Evolutionary conservation across 2,797 vertebrate species (phyloP).

Genomic region (Menidia menidia): DNA sequence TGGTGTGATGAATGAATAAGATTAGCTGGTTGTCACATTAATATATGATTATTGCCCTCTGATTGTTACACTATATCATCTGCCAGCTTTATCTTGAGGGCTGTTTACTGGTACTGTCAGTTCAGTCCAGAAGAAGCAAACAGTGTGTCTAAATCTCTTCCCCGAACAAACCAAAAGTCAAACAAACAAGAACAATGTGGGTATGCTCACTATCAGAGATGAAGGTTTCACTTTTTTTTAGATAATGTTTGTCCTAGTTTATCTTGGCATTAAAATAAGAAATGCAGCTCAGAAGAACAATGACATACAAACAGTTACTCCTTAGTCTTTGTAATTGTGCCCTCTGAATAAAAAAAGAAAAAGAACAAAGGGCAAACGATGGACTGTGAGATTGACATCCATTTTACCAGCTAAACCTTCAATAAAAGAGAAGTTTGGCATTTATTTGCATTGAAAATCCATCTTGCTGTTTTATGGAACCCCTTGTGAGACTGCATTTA

Average conservation of each 20-base stretch:
- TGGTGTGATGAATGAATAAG: conserved; percentile 11
- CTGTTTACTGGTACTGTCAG: neutral
- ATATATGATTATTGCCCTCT: conserved; percentile 18
- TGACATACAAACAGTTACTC: neutral
- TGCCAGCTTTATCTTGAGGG: conserved; percentile 11
- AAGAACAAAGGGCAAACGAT: neutral
- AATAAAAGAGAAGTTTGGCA: neutral
- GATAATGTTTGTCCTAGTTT: neutral
- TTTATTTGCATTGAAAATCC: neutral
- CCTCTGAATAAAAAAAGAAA: neutral
- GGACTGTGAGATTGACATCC: neutral
- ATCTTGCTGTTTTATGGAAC: conserved; percentile 42
- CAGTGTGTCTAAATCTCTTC: conserved; percentile 3
- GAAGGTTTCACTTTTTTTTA: neutral
- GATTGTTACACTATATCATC: conserved; percentile 14
- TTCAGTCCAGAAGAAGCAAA: neutral
- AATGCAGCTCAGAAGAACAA: neutral
- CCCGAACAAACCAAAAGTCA: neutral
- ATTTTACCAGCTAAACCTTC: neutral
- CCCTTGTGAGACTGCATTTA: conserved; percentile 37
- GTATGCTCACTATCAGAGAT: neutral
- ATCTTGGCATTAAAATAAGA: neutral
- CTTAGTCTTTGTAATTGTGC: neutral
- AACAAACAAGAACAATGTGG: too few relatives aligned
- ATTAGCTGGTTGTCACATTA: conserved; percentile 25